Percentiles rank a stretch among this genome's conserved stretches.
These are phyloP conservation scores for Melipona bicolor DNA, from an alignment of 2,888 invertebrate species.

Conservation along the genomic window DNA sequence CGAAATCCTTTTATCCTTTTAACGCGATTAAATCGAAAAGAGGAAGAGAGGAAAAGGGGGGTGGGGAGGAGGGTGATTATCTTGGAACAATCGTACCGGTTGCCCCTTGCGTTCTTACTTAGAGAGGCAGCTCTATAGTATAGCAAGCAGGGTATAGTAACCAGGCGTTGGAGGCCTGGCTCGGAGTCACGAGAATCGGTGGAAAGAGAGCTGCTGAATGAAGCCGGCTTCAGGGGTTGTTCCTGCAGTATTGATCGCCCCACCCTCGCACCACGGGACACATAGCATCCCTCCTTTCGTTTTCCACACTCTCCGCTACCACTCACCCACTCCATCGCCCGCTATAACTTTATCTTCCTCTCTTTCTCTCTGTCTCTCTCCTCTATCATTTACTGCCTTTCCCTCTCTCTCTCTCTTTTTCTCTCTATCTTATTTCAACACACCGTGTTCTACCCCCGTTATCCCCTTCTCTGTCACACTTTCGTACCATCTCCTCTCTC, in stretches of 20 bases:
- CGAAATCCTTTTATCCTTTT: conserved; percentile 38
- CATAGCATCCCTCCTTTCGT: conserved; percentile 55
- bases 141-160: conserved; percentile 49
- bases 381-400: neutral
- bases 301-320: conserved; percentile 16
- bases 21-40: conserved; percentile 58
- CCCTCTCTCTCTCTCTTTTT: neutral
- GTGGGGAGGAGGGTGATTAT: conserved; percentile 33
- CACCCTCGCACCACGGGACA: conserved; percentile 75
- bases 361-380: neutral
- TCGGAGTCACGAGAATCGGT: conserved; percentile 43
- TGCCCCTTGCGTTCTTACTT: conserved; percentile 36
- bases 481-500: neutral
- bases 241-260: conserved; percentile 81
- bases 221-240: conserved; percentile 74
- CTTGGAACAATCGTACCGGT: conserved; percentile 45
- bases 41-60: no score
- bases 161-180: conserved; percentile 30
- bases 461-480: neutral
- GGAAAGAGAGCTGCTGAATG: conserved; percentile 72
- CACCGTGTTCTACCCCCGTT: neutral
- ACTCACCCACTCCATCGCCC: conserved; percentile 23
- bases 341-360: neutral
- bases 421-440: neutral
- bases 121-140: conserved; percentile 32